Evolutionary conservation across 2,888 invertebrate species (phyloP).

Genomic region (Mimumesa dahlbomi): DNA sequence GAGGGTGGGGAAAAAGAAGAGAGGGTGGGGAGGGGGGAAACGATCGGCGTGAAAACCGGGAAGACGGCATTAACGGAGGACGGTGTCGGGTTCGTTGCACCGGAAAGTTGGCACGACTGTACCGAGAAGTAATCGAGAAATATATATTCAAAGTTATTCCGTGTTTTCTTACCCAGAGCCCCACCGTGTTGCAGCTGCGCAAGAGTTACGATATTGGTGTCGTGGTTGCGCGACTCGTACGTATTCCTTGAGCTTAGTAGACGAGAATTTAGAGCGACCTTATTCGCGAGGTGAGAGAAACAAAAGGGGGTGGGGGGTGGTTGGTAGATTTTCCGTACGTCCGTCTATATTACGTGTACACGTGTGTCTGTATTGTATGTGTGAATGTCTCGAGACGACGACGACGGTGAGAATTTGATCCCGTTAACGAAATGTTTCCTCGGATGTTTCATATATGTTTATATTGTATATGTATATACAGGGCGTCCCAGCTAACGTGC

Average conservation of each 20-base stretch:
- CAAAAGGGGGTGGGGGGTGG: slow-evolving; percentile 38
- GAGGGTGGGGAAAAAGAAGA: too few relatives aligned
- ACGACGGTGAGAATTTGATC: slow-evolving; percentile 59
- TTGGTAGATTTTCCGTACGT: slow-evolving; percentile 14
- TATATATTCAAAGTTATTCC: slow-evolving; percentile 64
- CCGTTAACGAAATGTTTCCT: slow-evolving; percentile 38
- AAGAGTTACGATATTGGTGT: slow-evolving; percentile 63
- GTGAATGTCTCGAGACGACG: too few relatives aligned
- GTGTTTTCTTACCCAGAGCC: slow-evolving; percentile 71
- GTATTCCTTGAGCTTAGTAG: slow-evolving; percentile 41
- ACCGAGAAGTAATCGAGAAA: slow-evolving; percentile 57
- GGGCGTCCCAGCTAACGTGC: too few relatives aligned
- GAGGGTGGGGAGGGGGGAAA: too few relatives aligned
- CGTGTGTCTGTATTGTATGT: slow-evolving; percentile 12
- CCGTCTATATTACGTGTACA: slow-evolving; percentile 7
- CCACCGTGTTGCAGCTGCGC: slow-evolving; percentile 66
- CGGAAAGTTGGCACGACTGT: slow-evolving; percentile 21
- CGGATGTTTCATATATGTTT: too few relatives aligned
- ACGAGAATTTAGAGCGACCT: slow-evolving; percentile 64
- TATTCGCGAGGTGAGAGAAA: slow-evolving; percentile 47
- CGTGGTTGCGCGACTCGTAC: slow-evolving; percentile 51
- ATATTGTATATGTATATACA: too few relatives aligned
- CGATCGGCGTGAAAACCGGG: too few relatives aligned
- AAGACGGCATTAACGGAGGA: background rate
- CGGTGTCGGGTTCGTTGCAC: slow-evolving; percentile 25